Percentiles rank a stretch among this genome's conserved stretches.
Conservation (phyloP, 2,888 invertebrate species). For the Apamea epomidion region DNA sequence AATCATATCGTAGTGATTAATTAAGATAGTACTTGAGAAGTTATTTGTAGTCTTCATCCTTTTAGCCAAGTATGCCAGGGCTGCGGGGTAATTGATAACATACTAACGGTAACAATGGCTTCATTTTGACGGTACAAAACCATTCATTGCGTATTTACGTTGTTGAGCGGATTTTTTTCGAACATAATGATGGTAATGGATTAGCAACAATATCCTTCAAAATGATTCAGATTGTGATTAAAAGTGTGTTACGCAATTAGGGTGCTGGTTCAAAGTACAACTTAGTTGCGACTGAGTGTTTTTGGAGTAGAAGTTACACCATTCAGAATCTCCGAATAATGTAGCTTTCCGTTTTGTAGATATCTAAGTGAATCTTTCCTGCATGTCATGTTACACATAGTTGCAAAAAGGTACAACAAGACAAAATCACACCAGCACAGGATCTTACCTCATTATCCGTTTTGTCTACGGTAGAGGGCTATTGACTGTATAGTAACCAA, state of each 20-base stretch:
- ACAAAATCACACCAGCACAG: neutral
- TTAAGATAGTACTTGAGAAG: conserved; percentile 14
- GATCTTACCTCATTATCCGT: neutral
- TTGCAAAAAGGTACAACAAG: neutral
- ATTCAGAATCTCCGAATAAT: neutral
- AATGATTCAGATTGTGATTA: too few species aligned
- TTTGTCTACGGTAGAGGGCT: neutral
- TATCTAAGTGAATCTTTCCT: neutral
- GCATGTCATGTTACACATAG: too few species aligned
- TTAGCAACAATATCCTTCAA: too few species aligned
- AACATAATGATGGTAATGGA: too few species aligned
- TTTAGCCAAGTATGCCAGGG: neutral
- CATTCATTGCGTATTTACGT: too few species aligned
- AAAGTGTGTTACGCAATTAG: too few species aligned
- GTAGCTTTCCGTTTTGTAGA: neutral
- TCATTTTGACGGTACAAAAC: too few species aligned
- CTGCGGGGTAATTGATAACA: too few species aligned
- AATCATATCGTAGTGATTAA: conserved; percentile 15
- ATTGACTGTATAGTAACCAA: neutral
- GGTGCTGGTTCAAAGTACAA: neutral
- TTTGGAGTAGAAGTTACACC: too few species aligned
- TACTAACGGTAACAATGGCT: too few species aligned
- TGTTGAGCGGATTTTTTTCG: too few species aligned
- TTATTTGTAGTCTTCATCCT: conserved; percentile 17
- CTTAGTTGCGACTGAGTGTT: neutral